Percentiles rank a stretch among this genome's conserved stretches.
Conservation (phyloP, 1,140 invertebrate species). For the Oreohelix idahoensis region DNA sequence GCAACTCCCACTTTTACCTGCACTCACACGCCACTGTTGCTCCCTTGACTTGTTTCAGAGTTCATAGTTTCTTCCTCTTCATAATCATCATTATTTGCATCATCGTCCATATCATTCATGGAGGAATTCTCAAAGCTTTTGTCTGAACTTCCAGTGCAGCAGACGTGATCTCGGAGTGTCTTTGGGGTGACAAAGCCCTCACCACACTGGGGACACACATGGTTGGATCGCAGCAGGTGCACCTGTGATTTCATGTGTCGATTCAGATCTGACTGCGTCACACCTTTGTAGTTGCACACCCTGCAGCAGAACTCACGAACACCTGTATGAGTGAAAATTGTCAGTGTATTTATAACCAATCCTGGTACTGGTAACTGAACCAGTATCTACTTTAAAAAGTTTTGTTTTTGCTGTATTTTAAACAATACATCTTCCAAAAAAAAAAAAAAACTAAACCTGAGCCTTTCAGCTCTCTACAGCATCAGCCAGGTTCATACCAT, state of each 20-base stretch:
- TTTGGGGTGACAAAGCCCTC: slow-evolving; percentile 72
- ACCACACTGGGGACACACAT: slow-evolving; percentile 70
- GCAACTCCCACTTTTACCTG: slow-evolving; percentile 1
- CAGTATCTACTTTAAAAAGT: too few relatives aligned
- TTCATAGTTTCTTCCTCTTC: neutral
- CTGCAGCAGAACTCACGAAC: slow-evolving; percentile 75
- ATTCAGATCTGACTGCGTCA: slow-evolving; percentile 76
- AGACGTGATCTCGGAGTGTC: slow-evolving; percentile 67
- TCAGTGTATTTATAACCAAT: neutral
- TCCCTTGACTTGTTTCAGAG: slow-evolving; percentile 1
- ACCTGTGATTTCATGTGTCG: slow-evolving; percentile 76
- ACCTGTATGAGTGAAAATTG: slow-evolving; percentile 59
- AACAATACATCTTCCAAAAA: too few relatives aligned
- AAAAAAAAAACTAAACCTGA: too few relatives aligned
- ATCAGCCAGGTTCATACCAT: too few relatives aligned
- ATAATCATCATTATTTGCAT: slow-evolving; percentile 4
- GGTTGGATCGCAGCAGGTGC: slow-evolving; percentile 71
- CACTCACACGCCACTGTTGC: neutral
- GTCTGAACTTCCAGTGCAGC: slow-evolving; percentile 48
- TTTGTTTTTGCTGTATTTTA: too few relatives aligned
- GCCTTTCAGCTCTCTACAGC: too few relatives aligned
- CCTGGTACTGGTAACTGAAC: slow-evolving; percentile 3
- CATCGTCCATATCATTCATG: slow-evolving; percentile 17
- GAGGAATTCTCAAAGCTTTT: slow-evolving; percentile 33
- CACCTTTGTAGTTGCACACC: slow-evolving; percentile 75